Evolutionary conservation across 2,888 invertebrate species (phyloP).

Genomic region (Thecophora atra): DNA sequence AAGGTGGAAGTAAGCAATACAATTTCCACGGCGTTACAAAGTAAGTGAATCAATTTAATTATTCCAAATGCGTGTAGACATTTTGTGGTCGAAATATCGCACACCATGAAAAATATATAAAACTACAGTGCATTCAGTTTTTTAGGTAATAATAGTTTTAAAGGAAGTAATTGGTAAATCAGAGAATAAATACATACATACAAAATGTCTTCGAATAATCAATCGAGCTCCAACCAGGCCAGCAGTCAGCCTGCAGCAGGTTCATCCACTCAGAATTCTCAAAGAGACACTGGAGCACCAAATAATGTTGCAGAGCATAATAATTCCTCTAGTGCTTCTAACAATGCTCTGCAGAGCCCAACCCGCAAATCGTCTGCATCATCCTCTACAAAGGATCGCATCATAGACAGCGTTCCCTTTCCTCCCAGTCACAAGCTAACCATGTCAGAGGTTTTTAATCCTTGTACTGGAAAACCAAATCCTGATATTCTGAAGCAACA

Average conservation of each 20-base stretch:
- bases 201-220: slow-evolving; percentile 64
- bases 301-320: slow-evolving; percentile 28
- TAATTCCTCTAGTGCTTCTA: slow-evolving; percentile 32
- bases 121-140: not conserved
- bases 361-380: slow-evolving; percentile 37
- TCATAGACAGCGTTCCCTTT: slow-evolving; percentile 83
- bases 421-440: slow-evolving; percentile 97
- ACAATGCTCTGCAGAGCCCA: slow-evolving; percentile 37
- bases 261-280: slow-evolving; percentile 41
- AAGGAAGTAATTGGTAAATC: slow-evolving; percentile 8
- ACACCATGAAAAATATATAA: not conserved
- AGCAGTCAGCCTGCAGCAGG: slow-evolving; percentile 37
- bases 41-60: slow-evolving; percentile 23
- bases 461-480: slow-evolving; percentile 89
- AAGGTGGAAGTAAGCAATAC: slow-evolving; percentile 12
- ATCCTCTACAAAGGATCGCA: slow-evolving; percentile 53
- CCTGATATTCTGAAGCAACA: slow-evolving; percentile 97
- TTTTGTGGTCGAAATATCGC: slow-evolving; percentile 17
- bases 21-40: slow-evolving; percentile 10
- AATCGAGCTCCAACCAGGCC: slow-evolving; percentile 55
- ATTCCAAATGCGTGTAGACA: slow-evolving; percentile 19
- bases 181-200: slow-evolving; percentile 26
- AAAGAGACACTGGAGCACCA: slow-evolving; percentile 40
- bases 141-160: not conserved
- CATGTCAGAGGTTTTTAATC: slow-evolving; percentile 94